Conservation (phyloP, 1,140 invertebrate species). For the Nymphalis io region DNA sequence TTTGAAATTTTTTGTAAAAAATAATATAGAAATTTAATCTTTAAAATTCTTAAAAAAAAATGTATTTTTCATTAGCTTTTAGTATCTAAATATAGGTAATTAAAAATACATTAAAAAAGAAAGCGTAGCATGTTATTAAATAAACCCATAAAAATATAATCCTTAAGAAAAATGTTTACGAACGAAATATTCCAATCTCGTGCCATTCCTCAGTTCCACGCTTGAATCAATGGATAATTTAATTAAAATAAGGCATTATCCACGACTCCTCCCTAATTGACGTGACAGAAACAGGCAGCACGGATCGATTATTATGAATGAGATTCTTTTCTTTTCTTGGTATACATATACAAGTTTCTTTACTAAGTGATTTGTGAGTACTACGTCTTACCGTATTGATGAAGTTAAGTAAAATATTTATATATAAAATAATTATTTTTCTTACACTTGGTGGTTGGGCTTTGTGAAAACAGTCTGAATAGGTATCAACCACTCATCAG, state of each 20-base stretch:
- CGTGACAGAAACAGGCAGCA: slow-evolving; percentile 36
- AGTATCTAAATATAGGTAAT: too few species aligned
- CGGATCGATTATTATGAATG: slow-evolving; percentile 38
- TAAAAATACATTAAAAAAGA: background rate
- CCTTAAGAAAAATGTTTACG: background rate
- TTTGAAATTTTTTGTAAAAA: too few species aligned
- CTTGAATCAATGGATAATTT: slow-evolving; percentile 23
- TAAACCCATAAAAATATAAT: background rate
- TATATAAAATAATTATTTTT: too few species aligned
- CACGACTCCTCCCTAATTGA: slow-evolving; percentile 33
- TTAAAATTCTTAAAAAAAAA: too few species aligned
- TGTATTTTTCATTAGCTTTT: too few species aligned
- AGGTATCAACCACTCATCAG: too few species aligned
- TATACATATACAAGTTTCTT: background rate
- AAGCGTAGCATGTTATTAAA: background rate
- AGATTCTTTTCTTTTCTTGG: slow-evolving; percentile 13
- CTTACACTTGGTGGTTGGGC: too few species aligned
- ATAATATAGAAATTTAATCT: too few species aligned
- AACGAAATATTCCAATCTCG: background rate
- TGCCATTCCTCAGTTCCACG: slow-evolving; percentile 3
- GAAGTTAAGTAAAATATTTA: too few species aligned
- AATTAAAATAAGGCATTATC: slow-evolving; percentile 35
- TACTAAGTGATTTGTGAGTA: slow-evolving; percentile 2
- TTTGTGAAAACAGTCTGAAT: too few species aligned
- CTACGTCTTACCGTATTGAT: background rate